phyloP scores from a whole-genome alignment of 2,888 invertebrate genomes.

The Subacronicta megacephala region DNA sequence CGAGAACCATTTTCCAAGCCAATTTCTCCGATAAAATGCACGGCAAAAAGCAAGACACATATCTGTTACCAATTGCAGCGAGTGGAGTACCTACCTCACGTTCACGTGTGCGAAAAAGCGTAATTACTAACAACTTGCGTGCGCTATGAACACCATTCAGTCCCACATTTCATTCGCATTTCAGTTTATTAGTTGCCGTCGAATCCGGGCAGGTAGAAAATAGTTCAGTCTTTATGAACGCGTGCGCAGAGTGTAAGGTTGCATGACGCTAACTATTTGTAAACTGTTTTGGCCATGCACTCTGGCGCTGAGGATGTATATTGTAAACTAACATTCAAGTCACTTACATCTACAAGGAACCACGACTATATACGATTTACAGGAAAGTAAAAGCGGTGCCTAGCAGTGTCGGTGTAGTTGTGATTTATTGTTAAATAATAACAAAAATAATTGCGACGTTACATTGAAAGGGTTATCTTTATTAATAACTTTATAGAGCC shows the following conservation, averaged over 20 bases:
- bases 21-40: constrained; percentile 90
- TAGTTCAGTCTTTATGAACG: constrained; percentile 67
- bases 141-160: constrained; percentile 73
- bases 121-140: constrained; percentile 75
- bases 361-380: constrained; percentile 66
- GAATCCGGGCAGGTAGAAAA: constrained; percentile 51
- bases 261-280: constrained; percentile 48
- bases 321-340: constrained; percentile 56
- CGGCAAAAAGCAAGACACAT: constrained; percentile 84
- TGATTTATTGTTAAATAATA: constrained; percentile 18
- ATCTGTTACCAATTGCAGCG: constrained; percentile 76
- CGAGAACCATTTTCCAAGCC: constrained; percentile 89
- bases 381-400: constrained; percentile 81
- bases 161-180: constrained; percentile 79
- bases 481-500: too few relatives aligned
- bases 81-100: constrained; percentile 61
- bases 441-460: too few relatives aligned
- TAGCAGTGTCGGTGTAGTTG: constrained; percentile 62
- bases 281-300: constrained; percentile 59
- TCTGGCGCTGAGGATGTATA: constrained; percentile 65
- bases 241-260: constrained; percentile 70
- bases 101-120: constrained; percentile 72
- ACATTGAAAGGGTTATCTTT: too few relatives aligned
- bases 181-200: constrained; percentile 63
- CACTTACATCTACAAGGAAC: constrained; percentile 69